Evolutionary conservation across 2,888 invertebrate species (phyloP).

Genomic region (Pycnomerus fuliginosus): DNA sequence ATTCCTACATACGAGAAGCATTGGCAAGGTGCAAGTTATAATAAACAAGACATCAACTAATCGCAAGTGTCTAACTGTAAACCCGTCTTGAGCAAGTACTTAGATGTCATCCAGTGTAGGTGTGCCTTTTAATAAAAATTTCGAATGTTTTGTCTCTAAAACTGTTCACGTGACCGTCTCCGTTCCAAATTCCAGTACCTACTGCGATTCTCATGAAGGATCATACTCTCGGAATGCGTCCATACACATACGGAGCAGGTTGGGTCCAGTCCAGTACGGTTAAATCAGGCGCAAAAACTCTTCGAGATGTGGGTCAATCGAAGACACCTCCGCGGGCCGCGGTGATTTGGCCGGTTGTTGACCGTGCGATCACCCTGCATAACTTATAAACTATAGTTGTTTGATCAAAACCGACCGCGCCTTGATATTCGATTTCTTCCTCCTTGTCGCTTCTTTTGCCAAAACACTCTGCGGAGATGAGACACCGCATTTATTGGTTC

Average conservation of each 20-base stretch:
- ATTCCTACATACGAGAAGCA: slow-evolving; percentile 4
- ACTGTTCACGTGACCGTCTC: too few species aligned
- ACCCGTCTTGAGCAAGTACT: slow-evolving; percentile 14
- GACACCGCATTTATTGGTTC: too few species aligned
- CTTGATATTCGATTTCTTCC: slow-evolving; percentile 29
- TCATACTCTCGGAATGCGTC: slow-evolving; percentile 36
- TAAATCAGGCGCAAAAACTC: slow-evolving; percentile 43
- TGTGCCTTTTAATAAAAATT: too few species aligned
- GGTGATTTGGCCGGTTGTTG: slow-evolving; percentile 51
- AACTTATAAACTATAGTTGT: slow-evolving; percentile 35
- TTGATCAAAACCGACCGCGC: slow-evolving; percentile 43
- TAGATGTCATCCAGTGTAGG: slow-evolving; percentile 13
- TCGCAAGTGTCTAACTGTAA: slow-evolving; percentile 32
- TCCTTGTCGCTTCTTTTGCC: too few species aligned
- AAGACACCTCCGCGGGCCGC: slow-evolving; percentile 46
- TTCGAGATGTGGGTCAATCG: slow-evolving; percentile 43
- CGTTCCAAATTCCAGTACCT: slow-evolving; percentile 9
- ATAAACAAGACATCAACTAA: slow-evolving; percentile 32
- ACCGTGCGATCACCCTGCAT: slow-evolving; percentile 46
- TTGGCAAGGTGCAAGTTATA: not conserved
- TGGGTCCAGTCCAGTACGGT: slow-evolving; percentile 47
- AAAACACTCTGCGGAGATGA: too few species aligned
- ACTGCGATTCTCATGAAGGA: slow-evolving; percentile 8
- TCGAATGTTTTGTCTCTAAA: too few species aligned
- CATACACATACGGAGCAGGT: slow-evolving; percentile 30